Evolutionary conservation across 2,113 vertebrate species (phyloP), one percentile per base, ranked within the genome.

Genomic region (Connochaetes taurinus): DNA sequence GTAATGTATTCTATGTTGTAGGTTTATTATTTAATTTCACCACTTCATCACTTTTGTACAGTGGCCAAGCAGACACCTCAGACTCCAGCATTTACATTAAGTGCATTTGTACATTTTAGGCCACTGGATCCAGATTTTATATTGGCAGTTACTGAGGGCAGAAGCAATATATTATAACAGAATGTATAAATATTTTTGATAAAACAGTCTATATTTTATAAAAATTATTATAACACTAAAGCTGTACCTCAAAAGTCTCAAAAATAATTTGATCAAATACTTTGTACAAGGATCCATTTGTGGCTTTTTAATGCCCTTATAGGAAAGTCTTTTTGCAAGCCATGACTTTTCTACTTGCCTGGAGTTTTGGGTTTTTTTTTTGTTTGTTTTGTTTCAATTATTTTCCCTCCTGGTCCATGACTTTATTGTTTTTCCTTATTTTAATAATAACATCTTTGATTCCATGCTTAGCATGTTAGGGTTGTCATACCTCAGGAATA

Each of bases 181-280:
- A 99, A 99, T 99, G 99, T 99, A 99, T 98, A 99, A 98, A 98
- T 99, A 99, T 99, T 99, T 99, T 99, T 99, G 95, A 99, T 99
- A 98, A 98, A 98, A 92, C 98, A 97, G 93, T 99, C 98, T 99
- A 98, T 99, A 99, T 99, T 99, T 99, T 98, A 98, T 99, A 98
- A 98, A 98, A 97, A 62, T 93, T 98, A 98, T 98, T 98, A 96
- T 98, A 98, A 99, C 99, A 99, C 99, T 99, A 99, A 99, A 98
- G 93, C 98, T 99, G 99, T 99, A 99, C 99, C 99, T 99, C 99
- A 99, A 98, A 99, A 99, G 98, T 91, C 93, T 98, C 90, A 95
- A 97, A 95, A 98, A 92, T 76, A 96, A 96, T 97, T 96, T 97
- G 98, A 99, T 98, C 98, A 90, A 92, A 98, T 98, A 98, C 96